These are phyloP conservation scores for Julus scanicus DNA, from an alignment of 2,888 invertebrate species.

Conservation along the genomic window DNA sequence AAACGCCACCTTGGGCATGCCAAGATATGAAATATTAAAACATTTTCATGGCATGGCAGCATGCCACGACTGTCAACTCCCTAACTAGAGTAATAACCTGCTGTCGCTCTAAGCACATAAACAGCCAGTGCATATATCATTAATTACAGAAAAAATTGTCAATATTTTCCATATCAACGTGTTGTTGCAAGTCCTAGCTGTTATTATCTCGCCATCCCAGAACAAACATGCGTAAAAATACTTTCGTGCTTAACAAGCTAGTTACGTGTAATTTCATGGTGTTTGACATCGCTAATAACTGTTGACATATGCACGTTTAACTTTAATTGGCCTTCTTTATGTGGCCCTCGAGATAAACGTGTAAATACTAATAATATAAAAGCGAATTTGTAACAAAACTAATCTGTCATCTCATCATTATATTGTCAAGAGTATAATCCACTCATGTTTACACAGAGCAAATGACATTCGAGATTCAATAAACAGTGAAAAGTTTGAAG, in stretches of 20 bases:
- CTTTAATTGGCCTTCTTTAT: background rate
- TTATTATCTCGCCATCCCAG: background rate
- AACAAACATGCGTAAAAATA: background rate
- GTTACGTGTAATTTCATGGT: background rate
- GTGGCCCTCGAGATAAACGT: background rate
- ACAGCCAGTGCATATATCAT: background rate
- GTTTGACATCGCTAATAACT: conserved; percentile 23
- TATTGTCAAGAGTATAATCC: background rate
- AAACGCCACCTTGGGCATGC: background rate
- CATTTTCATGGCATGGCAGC: background rate
- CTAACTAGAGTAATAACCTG: background rate
- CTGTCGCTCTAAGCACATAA: background rate
- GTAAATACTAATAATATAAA: conserved; percentile 12
- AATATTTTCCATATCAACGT: background rate
- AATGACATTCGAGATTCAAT: background rate
- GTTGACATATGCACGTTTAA: background rate
- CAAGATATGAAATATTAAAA: background rate
- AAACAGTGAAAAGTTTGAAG: background rate
- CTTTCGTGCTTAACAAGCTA: background rate
- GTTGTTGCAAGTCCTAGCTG: background rate
- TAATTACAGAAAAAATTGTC: background rate
- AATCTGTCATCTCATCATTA: background rate
- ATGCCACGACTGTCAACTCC: background rate
- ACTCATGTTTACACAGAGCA: background rate
- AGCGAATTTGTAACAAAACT: background rate